Evolutionary conservation across 1,140 invertebrate species (phyloP).

Genomic region (Pseudomyrmex sp.): DNA sequence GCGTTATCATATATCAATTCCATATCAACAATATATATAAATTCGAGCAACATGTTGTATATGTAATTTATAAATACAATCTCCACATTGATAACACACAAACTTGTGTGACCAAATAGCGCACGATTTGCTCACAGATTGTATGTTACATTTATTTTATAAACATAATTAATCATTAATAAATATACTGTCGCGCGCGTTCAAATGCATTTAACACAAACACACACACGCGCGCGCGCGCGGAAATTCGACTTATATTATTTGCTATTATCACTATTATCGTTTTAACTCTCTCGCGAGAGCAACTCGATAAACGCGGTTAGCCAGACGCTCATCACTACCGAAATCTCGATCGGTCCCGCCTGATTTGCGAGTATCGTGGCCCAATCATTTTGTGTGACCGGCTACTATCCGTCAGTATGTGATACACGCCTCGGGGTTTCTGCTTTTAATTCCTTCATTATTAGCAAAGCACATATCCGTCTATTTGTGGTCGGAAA

Average conservation of each 20-base stretch:
- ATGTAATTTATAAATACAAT: constrained; percentile 33
- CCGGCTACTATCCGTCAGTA: not conserved
- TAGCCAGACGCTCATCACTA: not conserved
- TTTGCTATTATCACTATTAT: too few species aligned
- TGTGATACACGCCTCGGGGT: constrained; percentile 1
- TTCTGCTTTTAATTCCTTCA: constrained; percentile 38
- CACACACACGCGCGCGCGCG: too few species aligned
- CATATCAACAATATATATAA: not conserved
- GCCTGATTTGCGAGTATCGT: constrained; percentile 19
- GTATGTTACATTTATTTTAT: constrained; percentile 1
- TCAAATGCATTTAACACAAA: too few species aligned
- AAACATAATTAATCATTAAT: constrained; percentile 15
- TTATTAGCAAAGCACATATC: constrained; percentile 2
- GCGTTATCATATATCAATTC: not conserved
- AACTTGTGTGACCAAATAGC: too few species aligned
- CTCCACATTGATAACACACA: not conserved
- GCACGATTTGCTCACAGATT: not conserved
- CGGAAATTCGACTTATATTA: too few species aligned
- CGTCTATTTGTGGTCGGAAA: constrained; percentile 5
- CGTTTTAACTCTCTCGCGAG: not conserved
- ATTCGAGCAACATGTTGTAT: constrained; percentile 21
- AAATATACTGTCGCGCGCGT: not conserved
- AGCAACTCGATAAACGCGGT: not conserved
- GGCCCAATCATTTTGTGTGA: constrained; percentile 10
- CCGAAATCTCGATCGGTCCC: constrained; percentile 24